phyloP scores from a whole-genome alignment of 2,113 vertebrate genomes.

The Origma solitaria region DNA sequence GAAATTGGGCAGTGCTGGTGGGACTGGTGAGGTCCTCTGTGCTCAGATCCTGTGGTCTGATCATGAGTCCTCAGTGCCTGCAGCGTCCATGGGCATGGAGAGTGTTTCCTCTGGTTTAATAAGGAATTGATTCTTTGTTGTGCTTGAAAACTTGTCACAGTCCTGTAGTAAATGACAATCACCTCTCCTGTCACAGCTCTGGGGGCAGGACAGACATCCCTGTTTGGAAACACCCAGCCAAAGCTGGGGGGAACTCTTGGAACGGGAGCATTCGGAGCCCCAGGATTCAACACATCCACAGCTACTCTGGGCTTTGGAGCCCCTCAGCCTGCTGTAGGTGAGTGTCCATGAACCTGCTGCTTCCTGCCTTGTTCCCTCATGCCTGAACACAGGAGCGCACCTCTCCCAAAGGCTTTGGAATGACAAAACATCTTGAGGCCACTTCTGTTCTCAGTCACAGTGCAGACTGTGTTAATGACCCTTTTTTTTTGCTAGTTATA shows the following conservation, averaged over 20 bases:
- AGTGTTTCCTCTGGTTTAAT: not conserved
- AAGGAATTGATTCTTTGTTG: too few species aligned
- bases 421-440: fast-evolving
- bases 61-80: not conserved
- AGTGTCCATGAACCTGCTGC: not conserved
- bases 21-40: not conserved
- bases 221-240: slow-evolving; percentile 90
- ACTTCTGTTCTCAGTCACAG: not conserved
- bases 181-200: slow-evolving; percentile 70
- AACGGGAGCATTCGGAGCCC: slow-evolving; percentile 80
- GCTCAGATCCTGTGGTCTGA: not conserved
- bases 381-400: not conserved
- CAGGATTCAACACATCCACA: slow-evolving; percentile 82
- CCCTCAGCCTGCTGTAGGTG: slow-evolving; percentile 88
- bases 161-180: not conserved
- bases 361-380: not conserved
- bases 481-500: not conserved
- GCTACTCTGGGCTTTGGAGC: slow-evolving; percentile 83
- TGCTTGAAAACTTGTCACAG: not conserved
- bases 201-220: slow-evolving; percentile 80
- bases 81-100: fast-evolving
- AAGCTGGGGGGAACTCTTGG: slow-evolving; percentile 85
- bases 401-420: too few species aligned
- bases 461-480: fast-evolving
- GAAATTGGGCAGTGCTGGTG: not conserved